phyloP scores from a whole-genome alignment of 2,888 invertebrate genomes.

The Teleogryllus oceanicus region DNA sequence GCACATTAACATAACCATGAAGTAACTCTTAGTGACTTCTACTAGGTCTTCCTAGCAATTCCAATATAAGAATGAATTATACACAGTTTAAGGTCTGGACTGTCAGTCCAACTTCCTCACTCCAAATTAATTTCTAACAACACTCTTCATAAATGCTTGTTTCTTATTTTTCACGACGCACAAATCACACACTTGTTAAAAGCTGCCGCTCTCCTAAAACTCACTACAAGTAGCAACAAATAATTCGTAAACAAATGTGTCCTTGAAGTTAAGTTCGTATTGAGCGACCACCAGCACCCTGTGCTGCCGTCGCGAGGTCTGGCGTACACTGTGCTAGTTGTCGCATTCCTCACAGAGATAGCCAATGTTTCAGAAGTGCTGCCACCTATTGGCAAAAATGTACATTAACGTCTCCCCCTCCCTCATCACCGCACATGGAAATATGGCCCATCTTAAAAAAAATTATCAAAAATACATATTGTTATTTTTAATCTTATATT shows the following conservation, averaged over 20 bases:
- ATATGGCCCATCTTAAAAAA: too few relatives aligned
- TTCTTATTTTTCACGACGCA: neutral
- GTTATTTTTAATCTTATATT: too few relatives aligned
- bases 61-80: neutral
- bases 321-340: conserved; percentile 1
- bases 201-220: too few relatives aligned
- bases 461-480: too few relatives aligned
- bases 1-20: conserved; percentile 49
- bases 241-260: too few relatives aligned
- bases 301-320: neutral
- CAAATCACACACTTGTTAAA: too few relatives aligned
- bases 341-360: neutral
- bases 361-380: neutral
- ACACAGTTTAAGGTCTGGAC: neutral
- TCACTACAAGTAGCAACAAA: too few relatives aligned
- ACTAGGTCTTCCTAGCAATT: conserved; percentile 21
- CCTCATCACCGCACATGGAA: neutral
- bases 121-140: neutral
- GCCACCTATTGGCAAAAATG: neutral
- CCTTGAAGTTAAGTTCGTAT: too few relatives aligned
- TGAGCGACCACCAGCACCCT: neutral
- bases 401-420: neutral
- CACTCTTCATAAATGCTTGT: neutral
- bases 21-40: conserved; percentile 35
- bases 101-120: neutral